Evolutionary conservation across 1,140 invertebrate genomes (phyloP).

Genomic region (Zelostemma sp.): DNA sequence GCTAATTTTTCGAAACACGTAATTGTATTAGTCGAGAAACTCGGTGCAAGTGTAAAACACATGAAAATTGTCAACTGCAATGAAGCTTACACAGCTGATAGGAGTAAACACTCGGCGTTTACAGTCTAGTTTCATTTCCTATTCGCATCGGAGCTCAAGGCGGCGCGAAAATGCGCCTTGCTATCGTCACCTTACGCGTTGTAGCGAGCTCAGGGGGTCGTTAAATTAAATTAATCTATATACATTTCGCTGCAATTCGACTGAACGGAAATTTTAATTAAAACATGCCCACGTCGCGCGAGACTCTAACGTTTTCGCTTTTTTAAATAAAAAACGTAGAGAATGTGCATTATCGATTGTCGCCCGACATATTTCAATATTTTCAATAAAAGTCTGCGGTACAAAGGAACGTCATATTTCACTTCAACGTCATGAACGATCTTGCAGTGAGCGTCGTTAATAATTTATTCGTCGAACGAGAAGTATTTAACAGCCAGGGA

Average conservation of each 20-base stretch:
- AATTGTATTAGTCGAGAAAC: too few relatives aligned
- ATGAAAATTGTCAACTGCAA: too few relatives aligned
- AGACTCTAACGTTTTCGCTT: too few relatives aligned
- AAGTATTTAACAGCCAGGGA: too few relatives aligned
- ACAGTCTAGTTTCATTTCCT: neutral
- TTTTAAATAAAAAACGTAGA: too few relatives aligned
- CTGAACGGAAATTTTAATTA: slow-evolving; percentile 32
- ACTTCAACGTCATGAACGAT: neutral
- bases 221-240: slow-evolving; percentile 7
- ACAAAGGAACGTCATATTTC: neutral
- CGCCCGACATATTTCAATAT: neutral
- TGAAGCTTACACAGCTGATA: too few relatives aligned
- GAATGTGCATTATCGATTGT: neutral
- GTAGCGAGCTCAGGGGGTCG: slow-evolving; percentile 13
- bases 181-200: neutral
- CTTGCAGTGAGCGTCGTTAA: neutral
- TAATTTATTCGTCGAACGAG: neutral
- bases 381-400: neutral
- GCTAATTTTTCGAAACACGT: too few relatives aligned
- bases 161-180: too few relatives aligned
- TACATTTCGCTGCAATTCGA: slow-evolving; percentile 16
- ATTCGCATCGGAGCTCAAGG: neutral
- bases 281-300: too few relatives aligned
- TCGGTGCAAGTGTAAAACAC: too few relatives aligned
- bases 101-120: too few relatives aligned